Evolutionary conservation across 1,140 invertebrate genomes (phyloP).

Genomic region (Meloidogyne hapla): DNA sequence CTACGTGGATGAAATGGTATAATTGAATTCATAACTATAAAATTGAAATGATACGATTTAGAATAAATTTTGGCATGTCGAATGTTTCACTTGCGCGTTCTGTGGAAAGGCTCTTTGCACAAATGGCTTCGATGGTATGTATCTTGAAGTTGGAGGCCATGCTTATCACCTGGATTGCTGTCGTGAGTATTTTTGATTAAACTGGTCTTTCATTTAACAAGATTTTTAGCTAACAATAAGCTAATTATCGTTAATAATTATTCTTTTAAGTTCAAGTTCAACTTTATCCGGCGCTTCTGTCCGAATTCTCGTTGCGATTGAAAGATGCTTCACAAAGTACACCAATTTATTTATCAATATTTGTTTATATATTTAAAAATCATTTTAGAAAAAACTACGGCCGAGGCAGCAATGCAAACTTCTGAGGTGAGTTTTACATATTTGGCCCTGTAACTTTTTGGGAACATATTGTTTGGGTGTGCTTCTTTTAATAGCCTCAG

Average conservation of each 20-base stretch:
- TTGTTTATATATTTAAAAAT: background rate
- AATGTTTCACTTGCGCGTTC: background rate
- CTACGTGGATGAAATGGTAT: background rate
- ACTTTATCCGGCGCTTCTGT: background rate
- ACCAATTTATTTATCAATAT: background rate
- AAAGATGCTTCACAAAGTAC: background rate
- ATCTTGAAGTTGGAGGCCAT: background rate
- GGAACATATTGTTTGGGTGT: too few species aligned
- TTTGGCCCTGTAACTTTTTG: too few species aligned
- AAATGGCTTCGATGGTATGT: background rate
- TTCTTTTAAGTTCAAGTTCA: background rate
- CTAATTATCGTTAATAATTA: too few species aligned
- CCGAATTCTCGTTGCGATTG: background rate
- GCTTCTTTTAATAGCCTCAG: too few species aligned
- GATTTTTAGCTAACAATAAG: too few species aligned
- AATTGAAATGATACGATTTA: background rate
- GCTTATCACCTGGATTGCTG: background rate
- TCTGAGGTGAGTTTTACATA: background rate
- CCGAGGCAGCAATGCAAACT: background rate
- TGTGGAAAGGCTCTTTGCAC: background rate
- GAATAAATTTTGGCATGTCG: constrained; percentile 1
- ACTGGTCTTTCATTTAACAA: background rate
- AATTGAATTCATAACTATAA: too few species aligned
- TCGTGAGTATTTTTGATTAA: background rate
- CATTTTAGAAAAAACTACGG: background rate